phyloP scores from a whole-genome alignment of 2,797 vertebrate genomes.

The Cyprinella venusta region DNA sequence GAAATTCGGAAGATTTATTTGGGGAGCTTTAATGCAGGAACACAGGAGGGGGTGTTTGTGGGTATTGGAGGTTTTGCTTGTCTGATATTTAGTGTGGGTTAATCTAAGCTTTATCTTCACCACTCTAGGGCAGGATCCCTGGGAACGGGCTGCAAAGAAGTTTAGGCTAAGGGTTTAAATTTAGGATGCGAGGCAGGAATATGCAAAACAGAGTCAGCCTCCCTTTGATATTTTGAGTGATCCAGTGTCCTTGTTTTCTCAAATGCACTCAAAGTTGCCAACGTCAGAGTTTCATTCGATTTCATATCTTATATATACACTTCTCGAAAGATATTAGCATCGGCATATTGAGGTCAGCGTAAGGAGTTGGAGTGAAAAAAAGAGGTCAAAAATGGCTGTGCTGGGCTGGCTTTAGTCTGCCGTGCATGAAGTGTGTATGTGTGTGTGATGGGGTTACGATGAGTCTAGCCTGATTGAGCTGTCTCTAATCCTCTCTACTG shows the following conservation, averaged over 20 bases:
- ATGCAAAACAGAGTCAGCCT: not conserved
- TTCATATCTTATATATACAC: not conserved
- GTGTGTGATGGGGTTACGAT: not conserved
- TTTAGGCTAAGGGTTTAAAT: constrained; percentile 23
- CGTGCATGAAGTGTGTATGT: not conserved
- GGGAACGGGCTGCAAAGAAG: not conserved
- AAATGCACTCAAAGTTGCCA: not conserved
- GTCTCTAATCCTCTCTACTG: constrained; percentile 32
- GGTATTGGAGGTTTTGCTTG: constrained; percentile 24
- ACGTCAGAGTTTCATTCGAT: not conserved
- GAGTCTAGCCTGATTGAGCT: constrained; percentile 10
- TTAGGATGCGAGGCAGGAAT: constrained; percentile 12
- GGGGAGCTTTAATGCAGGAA: not conserved
- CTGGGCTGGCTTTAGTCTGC: not conserved
- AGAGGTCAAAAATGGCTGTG: constrained; percentile 30
- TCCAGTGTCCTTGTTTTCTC: not conserved
- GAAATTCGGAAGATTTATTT: not conserved
- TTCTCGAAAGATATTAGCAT: not conserved
- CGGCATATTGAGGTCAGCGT: constrained; percentile 35
- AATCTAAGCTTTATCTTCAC: constrained; percentile 50
- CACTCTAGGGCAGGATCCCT: constrained; percentile 29
- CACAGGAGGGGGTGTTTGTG: constrained; percentile 8
- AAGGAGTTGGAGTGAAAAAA: constrained; percentile 32
- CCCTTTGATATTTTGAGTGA: not conserved
- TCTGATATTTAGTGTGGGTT: constrained; percentile 39